phyloP scores from a whole-genome alignment of 2,113 vertebrate genomes.

The Oncorhynchus nerka region DNA sequence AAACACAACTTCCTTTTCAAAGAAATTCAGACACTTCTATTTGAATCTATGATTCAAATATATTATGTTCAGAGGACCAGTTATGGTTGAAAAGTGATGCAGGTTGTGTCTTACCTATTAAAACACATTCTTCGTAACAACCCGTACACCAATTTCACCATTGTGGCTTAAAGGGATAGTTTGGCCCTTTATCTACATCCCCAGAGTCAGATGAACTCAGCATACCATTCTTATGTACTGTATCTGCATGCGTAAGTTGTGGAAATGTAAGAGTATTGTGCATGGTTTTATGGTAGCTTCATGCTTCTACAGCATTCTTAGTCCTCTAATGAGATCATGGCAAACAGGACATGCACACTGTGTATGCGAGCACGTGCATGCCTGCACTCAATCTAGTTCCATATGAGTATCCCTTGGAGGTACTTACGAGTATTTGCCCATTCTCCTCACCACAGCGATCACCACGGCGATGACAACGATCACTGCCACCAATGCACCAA shows the following conservation, averaged over 20 bases:
- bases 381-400: not conserved
- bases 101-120: slow-evolving; percentile 23
- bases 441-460: slow-evolving; percentile 65
- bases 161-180: not conserved
- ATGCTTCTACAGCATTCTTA: not conserved
- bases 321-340: not conserved
- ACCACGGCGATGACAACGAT: slow-evolving; percentile 62
- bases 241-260: not conserved
- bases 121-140: not conserved
- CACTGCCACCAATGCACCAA: slow-evolving; percentile 66
- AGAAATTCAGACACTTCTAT: not conserved
- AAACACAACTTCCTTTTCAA: too few relatives aligned
- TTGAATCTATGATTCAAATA: not conserved
- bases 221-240: too few relatives aligned
- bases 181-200: too few relatives aligned
- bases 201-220: too few relatives aligned
- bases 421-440: slow-evolving; percentile 80
- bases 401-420: not conserved
- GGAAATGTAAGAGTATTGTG: not conserved
- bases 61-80: not conserved
- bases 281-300: not conserved
- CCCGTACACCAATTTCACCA: slow-evolving; percentile 26
- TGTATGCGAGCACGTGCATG: not conserved
- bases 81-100: too few relatives aligned
- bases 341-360: not conserved